These are phyloP conservation scores for Protosalanx chinensis DNA, from an alignment of 2,797 vertebrate genomes.

Conservation along the genomic window DNA sequence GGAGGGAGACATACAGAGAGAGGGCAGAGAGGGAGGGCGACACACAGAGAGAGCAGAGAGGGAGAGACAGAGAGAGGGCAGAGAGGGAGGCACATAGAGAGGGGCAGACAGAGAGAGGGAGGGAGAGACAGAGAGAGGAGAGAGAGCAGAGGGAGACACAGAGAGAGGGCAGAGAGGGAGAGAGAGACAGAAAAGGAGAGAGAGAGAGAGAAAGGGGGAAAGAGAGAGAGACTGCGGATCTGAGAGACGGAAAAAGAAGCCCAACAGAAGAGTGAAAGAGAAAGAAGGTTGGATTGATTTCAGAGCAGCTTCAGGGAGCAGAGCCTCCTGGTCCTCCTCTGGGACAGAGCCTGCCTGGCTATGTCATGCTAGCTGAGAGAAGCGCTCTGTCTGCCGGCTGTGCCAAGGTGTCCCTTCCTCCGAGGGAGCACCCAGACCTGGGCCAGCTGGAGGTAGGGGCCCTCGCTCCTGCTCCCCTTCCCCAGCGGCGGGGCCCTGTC, in stretches of 20 bases:
- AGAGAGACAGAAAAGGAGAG: neutral
- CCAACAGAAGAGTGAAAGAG: slow-evolving; percentile 7
- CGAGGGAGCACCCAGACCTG: slow-evolving; percentile 56
- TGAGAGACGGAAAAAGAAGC: neutral
- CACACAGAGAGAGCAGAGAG: neutral
- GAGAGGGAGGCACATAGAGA: slow-evolving; percentile 2
- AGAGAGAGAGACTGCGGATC: too few relatives aligned
- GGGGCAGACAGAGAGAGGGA: too few relatives aligned
- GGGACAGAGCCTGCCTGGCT: slow-evolving; percentile 36
- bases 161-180: neutral
- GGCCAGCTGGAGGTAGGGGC: slow-evolving; percentile 48
- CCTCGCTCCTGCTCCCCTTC: slow-evolving; percentile 51
- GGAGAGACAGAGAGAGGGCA: neutral
- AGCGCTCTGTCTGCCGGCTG: slow-evolving; percentile 61
- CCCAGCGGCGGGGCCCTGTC: slow-evolving; percentile 51
- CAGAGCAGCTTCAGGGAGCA: neutral
- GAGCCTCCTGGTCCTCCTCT: neutral
- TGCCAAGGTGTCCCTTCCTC: slow-evolving; percentile 40
- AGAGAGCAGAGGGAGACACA: too few relatives aligned
- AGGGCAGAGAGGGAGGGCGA: neutral
- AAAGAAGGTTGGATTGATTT: neutral
- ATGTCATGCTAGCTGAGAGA: slow-evolving; percentile 73
- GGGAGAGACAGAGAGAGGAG: too few relatives aligned
- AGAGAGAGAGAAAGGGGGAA: neutral
- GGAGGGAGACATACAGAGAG: neutral